phyloP scores from a whole-genome alignment of 2,797 vertebrate genomes.

The Tarsius wallacei region DNA sequence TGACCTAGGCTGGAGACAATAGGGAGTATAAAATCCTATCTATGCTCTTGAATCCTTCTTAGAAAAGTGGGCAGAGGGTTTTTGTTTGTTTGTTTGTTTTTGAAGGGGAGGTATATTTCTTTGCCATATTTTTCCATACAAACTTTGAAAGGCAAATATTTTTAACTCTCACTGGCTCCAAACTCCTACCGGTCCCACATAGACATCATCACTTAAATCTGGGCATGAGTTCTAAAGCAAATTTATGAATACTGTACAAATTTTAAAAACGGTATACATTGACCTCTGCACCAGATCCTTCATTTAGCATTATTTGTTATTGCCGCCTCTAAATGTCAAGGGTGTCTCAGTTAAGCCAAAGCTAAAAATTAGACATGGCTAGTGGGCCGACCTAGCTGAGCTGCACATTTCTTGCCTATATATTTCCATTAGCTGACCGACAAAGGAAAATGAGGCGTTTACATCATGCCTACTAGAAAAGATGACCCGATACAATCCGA shows the following conservation, averaged over 20 bases:
- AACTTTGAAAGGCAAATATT: constrained; percentile 59
- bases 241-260: constrained; percentile 67
- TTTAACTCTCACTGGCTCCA: constrained; percentile 13
- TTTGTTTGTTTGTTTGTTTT: neutral
- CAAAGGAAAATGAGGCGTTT: neutral
- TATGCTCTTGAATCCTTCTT: neutral
- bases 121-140: neutral
- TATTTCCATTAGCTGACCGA: neutral
- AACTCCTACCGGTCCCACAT: neutral
- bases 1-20: neutral
- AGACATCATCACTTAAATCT: constrained; percentile 36
- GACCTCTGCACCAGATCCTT: constrained; percentile 11
- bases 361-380: constrained; percentile 25
- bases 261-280: constrained; percentile 19
- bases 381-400: neutral
- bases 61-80: neutral
- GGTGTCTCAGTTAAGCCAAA: neutral
- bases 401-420: neutral
- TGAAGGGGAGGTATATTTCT: neutral
- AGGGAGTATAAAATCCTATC: neutral
- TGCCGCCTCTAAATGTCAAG: constrained; percentile 49
- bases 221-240: constrained; percentile 38
- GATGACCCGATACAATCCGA: neutral
- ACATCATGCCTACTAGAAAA: neutral
- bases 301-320: constrained; percentile 53